phyloP scores from a whole-genome alignment of 2,888 invertebrate genomes.

The Euspilapteryx auroguttella region DNA sequence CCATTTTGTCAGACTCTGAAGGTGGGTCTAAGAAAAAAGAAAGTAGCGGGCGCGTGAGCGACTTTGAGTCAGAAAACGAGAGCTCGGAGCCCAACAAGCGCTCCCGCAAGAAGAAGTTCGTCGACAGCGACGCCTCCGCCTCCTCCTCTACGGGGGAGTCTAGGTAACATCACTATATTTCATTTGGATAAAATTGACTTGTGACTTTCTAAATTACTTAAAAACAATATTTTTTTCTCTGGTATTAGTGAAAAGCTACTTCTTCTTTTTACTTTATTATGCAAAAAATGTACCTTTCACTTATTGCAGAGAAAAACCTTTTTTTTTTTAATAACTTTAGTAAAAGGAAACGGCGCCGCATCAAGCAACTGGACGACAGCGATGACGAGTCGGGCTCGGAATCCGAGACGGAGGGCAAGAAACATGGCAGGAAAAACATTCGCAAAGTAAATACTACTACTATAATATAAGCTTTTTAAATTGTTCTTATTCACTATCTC shows the following conservation, averaged over 20 bases:
- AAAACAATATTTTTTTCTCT: no score
- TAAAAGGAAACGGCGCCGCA: conserved; percentile 48
- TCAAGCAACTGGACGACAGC: conserved; percentile 37
- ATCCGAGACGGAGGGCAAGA: conserved; percentile 45
- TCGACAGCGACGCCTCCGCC: conserved; percentile 34
- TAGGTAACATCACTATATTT: no score
- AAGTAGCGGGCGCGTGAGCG: conserved; percentile 19
- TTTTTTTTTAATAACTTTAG: no score
- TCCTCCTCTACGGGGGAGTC: conserved; percentile 29
- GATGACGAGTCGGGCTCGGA: conserved; percentile 46
- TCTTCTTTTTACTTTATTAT: no score
- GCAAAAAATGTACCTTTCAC: no score
- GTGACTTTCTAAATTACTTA: no score
- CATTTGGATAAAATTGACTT: no score
- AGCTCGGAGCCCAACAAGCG: conserved; percentile 21
- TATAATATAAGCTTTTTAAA: no score
- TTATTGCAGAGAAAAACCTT: no score
- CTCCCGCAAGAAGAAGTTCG: conserved; percentile 26
- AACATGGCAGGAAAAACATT: conserved; percentile 54
- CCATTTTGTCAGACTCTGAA: conserved; percentile 44
- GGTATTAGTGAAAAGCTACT: no score
- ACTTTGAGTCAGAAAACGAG: conserved; percentile 37
- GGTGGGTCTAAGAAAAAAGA: conserved; percentile 25
- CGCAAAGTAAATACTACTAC: no score
- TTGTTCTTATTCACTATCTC: no score